Percentiles rank a stretch among this genome's conserved stretches.
phyloP scores from a whole-genome alignment of 1,140 invertebrate genomes.

The Dinoponera quadriceps region DNA sequence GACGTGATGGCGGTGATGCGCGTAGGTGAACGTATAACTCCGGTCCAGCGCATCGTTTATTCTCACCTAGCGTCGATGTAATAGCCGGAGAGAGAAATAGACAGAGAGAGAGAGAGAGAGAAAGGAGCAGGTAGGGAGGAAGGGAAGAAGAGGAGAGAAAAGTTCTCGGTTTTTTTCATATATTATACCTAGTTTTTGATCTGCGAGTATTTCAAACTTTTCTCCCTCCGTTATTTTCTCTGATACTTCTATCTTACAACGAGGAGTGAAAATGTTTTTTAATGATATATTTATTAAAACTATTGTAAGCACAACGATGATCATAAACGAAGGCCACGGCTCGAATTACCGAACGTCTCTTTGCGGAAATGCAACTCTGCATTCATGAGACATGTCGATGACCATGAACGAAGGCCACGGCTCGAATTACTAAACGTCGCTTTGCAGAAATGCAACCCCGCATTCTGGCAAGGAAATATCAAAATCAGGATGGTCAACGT shows the following conservation, averaged over 20 bases:
- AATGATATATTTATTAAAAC: not conserved
- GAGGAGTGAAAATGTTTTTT: not conserved
- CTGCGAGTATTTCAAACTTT: not conserved
- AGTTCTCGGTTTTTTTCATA: not conserved
- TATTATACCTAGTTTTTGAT: not conserved
- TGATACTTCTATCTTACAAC: not conserved
- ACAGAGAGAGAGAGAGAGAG: conserved; percentile 12
- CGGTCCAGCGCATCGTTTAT: too few species aligned
- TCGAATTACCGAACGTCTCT: too few species aligned
- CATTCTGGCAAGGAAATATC: too few species aligned
- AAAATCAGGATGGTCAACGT: too few species aligned
- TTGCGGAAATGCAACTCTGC: too few species aligned
- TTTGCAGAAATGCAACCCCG: too few species aligned
- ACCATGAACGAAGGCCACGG: too few species aligned
- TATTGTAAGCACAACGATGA: too few species aligned
- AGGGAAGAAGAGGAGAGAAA: not conserved
- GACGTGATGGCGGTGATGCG: not conserved
- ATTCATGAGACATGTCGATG: too few species aligned
- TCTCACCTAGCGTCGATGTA: not conserved
- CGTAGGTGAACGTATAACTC: not conserved
- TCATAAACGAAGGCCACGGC: too few species aligned
- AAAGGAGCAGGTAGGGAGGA: not conserved
- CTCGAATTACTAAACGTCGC: too few species aligned
- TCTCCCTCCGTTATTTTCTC: not conserved
- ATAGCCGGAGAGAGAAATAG: not conserved